A percentile compares a stretch with the other conserved stretches of the same genome.
Evolutionary conservation across 2,888 invertebrate genomes (phyloP).

Genomic region (Lumbricus terrestris): DNA sequence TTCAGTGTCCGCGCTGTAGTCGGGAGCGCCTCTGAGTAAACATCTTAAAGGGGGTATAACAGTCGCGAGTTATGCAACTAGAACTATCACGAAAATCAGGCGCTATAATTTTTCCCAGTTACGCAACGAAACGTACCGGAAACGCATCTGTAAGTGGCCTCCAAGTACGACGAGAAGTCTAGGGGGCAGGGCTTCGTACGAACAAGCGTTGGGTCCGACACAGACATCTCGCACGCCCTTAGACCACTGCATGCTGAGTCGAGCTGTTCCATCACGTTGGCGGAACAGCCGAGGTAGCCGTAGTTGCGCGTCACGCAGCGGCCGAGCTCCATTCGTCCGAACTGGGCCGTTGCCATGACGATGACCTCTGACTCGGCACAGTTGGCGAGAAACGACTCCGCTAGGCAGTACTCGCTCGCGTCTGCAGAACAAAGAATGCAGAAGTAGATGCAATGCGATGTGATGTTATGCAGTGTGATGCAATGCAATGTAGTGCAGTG

Average conservation of each 20-base stretch:
- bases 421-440: background rate
- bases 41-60: no score
- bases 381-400: conserved; percentile 33
- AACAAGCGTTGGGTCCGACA: conserved; percentile 37
- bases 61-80: no score
- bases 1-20: no score
- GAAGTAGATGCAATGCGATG: no score
- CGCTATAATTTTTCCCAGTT: background rate
- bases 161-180: conserved; percentile 38
- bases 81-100: background rate
- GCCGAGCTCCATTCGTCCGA: conserved; percentile 35
- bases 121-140: conserved; percentile 29
- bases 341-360: conserved; percentile 28
- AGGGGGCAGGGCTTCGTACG: conserved; percentile 38
- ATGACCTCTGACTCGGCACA: conserved; percentile 27
- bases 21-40: no score
- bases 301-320: conserved; percentile 35
- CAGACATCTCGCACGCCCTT: conserved; percentile 35
- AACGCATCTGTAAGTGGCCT: conserved; percentile 36
- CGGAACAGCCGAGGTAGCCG: conserved; percentile 34
- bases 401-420: conserved; percentile 30
- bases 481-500: no score
- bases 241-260: conserved; percentile 36
- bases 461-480: no score
- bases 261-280: conserved; percentile 32